These are phyloP conservation scores for Barnardius zonarius DNA, from an alignment of 2,113 vertebrate species.

Conservation along the genomic window DNA sequence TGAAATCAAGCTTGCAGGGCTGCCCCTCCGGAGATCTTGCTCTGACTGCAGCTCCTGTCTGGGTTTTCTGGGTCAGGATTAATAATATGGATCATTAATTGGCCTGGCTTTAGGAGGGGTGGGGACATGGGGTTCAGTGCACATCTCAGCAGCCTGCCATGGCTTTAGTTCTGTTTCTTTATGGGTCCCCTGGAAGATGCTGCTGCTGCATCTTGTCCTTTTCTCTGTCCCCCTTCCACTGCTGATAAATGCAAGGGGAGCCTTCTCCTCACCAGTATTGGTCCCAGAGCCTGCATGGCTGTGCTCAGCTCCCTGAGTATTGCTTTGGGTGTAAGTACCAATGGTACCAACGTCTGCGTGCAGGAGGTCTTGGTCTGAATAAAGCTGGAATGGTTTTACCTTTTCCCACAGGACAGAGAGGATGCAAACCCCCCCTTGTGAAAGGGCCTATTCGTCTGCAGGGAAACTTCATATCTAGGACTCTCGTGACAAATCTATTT, in stretches of 20 bases:
- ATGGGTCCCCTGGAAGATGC: not conserved
- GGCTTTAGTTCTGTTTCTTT: not conserved
- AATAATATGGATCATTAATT: conserved; percentile 17
- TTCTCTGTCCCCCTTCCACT: rapidly evolving
- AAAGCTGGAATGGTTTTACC: not conserved
- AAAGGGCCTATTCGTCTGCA: not conserved
- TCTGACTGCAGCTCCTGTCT: not conserved
- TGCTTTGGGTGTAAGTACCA: rapidly evolving
- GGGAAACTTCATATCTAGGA: not conserved
- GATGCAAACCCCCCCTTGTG: not conserved
- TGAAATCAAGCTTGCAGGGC: not conserved
- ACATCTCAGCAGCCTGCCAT: not conserved
- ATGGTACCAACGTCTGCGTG: rapidly evolving
- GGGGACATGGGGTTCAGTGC: not conserved
- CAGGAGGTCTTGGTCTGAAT: not conserved
- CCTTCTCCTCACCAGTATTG: rapidly evolving
- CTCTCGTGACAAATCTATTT: not conserved
- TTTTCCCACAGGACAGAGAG: not conserved
- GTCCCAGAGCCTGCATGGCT: not conserved
- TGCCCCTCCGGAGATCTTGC: not conserved
- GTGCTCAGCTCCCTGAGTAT: rapidly evolving
- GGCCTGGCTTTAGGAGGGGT: not conserved
- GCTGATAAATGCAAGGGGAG: rapidly evolving
- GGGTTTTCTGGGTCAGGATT: conserved; percentile 12
- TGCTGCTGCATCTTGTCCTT: not conserved